These are phyloP conservation scores for Puffinus mauretanicus DNA, from an alignment of 2,113 vertebrate genomes.

Conservation along the genomic window DNA sequence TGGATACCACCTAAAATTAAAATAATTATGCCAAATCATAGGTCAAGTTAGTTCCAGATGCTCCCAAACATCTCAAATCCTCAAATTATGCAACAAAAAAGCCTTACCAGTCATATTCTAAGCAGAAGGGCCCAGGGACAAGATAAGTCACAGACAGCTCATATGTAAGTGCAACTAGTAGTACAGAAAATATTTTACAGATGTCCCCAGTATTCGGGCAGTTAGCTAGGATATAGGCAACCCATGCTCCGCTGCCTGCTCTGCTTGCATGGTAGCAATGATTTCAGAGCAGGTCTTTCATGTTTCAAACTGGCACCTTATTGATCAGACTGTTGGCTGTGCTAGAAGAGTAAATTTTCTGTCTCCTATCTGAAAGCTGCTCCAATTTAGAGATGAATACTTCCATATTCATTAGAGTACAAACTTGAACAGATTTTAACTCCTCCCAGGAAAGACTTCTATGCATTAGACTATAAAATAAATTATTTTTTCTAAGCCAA, in stretches of 20 bases:
- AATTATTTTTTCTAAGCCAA: background rate
- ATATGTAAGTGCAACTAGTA: background rate
- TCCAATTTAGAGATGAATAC: background rate
- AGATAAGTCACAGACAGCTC: background rate
- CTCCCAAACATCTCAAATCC: background rate
- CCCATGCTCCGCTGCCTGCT: background rate
- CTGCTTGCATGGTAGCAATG: background rate
- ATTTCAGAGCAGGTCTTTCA: background rate
- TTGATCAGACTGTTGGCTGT: background rate
- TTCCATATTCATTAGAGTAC: background rate
- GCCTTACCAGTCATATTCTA: background rate
- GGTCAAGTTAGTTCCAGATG: background rate
- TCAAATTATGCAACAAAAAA: background rate
- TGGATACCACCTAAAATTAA: background rate
- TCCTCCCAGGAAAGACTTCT: background rate
- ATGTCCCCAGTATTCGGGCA: background rate
- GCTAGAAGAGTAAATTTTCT: background rate
- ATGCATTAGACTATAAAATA: background rate
- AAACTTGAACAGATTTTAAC: background rate
- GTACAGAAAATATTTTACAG: background rate
- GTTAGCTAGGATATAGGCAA: background rate
- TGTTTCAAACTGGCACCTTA: background rate
- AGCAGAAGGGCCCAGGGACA: background rate
- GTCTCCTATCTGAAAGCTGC: background rate
- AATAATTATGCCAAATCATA: background rate